phyloP scores from a whole-genome alignment of 2,888 invertebrate species.

The Drosophila macrospina region DNA sequence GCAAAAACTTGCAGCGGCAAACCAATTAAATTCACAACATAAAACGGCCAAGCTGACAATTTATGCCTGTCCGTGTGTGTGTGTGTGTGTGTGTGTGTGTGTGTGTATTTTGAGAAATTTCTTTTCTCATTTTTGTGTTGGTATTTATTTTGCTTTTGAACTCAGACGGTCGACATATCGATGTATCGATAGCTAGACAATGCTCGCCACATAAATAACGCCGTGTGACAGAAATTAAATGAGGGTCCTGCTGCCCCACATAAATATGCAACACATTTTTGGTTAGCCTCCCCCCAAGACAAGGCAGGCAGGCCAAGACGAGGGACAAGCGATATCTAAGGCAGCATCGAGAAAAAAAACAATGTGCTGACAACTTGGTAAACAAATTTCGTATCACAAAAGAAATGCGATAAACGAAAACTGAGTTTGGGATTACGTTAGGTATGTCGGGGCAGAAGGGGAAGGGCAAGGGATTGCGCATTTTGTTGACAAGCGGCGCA shows the following conservation, averaged over 20 bases:
- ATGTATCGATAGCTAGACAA: conserved; percentile 68
- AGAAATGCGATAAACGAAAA: conserved; percentile 42
- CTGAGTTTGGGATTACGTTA: background rate
- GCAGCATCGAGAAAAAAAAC: conserved; percentile 43
- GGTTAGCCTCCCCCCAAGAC: background rate
- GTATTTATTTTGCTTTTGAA: conserved; percentile 67
- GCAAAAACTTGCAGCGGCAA: conserved; percentile 50
- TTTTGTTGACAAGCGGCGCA: conserved; percentile 44
- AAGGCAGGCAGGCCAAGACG: background rate
- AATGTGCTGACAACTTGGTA: conserved; percentile 68
- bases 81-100: no score
- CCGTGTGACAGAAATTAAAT: conserved; percentile 80
- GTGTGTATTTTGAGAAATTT: background rate
- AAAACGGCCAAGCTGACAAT: conserved; percentile 62
- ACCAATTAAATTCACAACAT: conserved; percentile 69
- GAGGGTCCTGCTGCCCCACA: conserved; percentile 59
- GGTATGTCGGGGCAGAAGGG: no score
- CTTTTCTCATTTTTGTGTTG: background rate
- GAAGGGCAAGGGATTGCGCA: background rate
- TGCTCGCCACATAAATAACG: conserved; percentile 71
- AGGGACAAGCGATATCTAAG: conserved; percentile 38
- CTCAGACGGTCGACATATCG: conserved; percentile 31
- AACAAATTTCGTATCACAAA: conserved; percentile 67
- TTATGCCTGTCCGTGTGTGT: conserved; percentile 37
- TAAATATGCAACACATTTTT: conserved; percentile 57